Conservation (phyloP, 2,797 vertebrate genomes). For the Cygnus olor region DNA sequence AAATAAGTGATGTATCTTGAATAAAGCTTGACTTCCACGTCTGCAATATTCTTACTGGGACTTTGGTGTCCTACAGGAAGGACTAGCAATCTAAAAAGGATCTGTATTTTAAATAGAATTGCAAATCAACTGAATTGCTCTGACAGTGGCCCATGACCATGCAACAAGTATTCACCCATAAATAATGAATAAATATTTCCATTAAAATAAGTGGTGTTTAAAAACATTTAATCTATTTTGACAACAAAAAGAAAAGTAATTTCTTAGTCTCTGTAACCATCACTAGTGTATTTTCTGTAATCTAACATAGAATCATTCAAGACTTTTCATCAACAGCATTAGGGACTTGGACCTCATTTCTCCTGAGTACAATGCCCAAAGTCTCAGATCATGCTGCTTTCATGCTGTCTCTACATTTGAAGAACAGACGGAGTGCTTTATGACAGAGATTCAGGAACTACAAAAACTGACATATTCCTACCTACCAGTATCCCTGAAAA, state of each 20-base stretch:
- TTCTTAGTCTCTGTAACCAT: background rate
- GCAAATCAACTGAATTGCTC: background rate
- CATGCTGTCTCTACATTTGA: background rate
- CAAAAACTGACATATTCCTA: background rate
- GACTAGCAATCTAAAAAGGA: background rate
- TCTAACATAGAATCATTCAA: background rate
- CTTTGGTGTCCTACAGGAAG: background rate
- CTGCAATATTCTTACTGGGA: background rate
- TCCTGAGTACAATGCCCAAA: background rate
- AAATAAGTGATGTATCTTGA: background rate
- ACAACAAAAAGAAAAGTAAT: background rate
- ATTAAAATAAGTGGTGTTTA: background rate
- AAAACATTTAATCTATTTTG: background rate
- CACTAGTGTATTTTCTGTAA: background rate
- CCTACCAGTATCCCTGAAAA: background rate
- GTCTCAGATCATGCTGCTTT: background rate
- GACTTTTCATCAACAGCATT: background rate
- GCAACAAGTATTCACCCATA: background rate
- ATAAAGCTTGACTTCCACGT: background rate
- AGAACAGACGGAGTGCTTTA: background rate
- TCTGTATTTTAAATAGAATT: background rate
- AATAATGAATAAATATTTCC: background rate
- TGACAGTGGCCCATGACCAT: background rate
- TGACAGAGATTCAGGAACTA: background rate
- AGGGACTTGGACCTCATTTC: background rate